phyloP scores from a whole-genome alignment of 2,113 vertebrate species.

The Pandion haliaetus region DNA sequence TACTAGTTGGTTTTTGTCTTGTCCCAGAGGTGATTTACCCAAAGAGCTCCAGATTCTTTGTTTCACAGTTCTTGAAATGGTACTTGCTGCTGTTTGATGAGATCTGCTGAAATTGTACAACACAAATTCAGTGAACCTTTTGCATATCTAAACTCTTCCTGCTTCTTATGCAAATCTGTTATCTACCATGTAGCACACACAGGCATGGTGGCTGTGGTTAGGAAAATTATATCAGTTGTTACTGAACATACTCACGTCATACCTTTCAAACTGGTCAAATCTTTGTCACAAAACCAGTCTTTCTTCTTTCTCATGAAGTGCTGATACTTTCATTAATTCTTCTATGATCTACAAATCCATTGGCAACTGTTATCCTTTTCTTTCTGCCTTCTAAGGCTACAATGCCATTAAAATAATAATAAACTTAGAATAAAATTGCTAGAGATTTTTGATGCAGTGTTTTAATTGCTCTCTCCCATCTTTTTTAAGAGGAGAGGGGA shows the following conservation, averaged over 20 bases:
- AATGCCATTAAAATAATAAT: not conserved
- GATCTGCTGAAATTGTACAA: fast-evolving
- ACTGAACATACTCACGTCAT: not conserved
- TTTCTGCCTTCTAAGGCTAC: not conserved
- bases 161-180: not conserved
- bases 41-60: not conserved
- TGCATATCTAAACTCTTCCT: not conserved
- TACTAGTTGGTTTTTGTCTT: not conserved
- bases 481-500: not conserved
- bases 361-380: not conserved
- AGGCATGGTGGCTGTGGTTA: not conserved
- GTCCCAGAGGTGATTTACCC: not conserved
- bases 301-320: not conserved
- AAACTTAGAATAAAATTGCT: not conserved
- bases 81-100: not conserved
- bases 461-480: not conserved
- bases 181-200: not conserved
- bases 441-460: not conserved
- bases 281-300: not conserved
- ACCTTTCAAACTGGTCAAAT: not conserved
- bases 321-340: not conserved
- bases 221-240: not conserved
- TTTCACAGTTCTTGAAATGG: not conserved
- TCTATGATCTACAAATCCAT: not conserved
- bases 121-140: not conserved